Base-by-base conservation (phyloP, 2,797 vertebrate genomes). In the Myotis vivesi region DNA sequence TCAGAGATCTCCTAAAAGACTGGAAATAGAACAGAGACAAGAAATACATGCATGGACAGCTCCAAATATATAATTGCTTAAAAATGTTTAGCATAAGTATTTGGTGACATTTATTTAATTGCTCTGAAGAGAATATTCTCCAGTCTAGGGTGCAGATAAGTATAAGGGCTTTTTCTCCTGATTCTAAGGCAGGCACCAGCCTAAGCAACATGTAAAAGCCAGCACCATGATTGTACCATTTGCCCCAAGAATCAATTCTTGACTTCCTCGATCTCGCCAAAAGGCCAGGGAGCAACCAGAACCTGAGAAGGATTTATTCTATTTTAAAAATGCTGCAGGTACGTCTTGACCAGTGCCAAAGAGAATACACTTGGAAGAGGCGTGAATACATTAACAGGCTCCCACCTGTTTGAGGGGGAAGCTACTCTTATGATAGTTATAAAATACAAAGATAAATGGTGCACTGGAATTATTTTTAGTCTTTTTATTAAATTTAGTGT, bases 361-460 rank as follows among this genome's bases (percentile, higher is more conserved):
- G 20, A 25, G 59, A n/a, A 3, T 36, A 55, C 13, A 62, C 49
- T 2, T 55, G 81, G 8, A 62, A 82, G 20, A 76, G 41, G 33
- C 13, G 7, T 20, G 38, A 71, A 30, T 69, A 46, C 15, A 0
- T 69, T n/a, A 80, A 71, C 28, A 55, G 69, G 79, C 41, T 76
- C 66, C 86, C 44, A 68, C 30, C 64, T 69, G 16, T 71, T n/a
- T 88, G 55, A 92, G 25, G 87, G 64, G 17, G 59, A 62, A 62
- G 12, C 30, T 38, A 72, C 23, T 94, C 36, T 76, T 75, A n/a
- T 71, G 64, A 51, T 9, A 93, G 57, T 36, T 88, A 19, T 5
- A 87, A 96, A 87, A 75, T 83, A 15, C 28, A 80, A 86, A 83
- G 19, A 69, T 55, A 72, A 93, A 69, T 75, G 44, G 80, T 77